phyloP scores from a whole-genome alignment of 2,797 vertebrate genomes.

The Phataginus tetradactyla region DNA sequence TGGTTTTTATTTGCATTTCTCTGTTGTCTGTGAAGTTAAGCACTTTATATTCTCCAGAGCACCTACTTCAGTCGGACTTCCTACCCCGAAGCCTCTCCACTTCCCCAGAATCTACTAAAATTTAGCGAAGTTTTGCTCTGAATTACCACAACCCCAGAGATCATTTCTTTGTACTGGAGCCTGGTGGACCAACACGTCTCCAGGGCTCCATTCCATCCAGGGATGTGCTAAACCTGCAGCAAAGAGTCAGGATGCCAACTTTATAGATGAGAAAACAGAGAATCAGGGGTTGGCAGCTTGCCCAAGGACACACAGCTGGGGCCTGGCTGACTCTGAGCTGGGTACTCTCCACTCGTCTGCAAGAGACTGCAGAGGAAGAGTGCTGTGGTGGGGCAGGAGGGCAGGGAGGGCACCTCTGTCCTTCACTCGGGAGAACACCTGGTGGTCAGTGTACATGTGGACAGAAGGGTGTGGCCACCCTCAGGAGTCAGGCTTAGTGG shows the following conservation, averaged over 20 bases:
- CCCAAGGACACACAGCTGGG: neutral
- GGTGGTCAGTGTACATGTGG: neutral
- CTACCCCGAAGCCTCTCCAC: neutral
- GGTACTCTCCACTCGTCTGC: neutral
- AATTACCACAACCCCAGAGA: neutral
- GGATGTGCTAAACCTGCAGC: neutral
- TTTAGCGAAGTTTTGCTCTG: neutral
- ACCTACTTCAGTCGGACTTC: neutral
- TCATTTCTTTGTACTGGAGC: neutral
- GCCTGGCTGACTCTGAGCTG: too few species aligned
- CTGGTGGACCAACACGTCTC: too few species aligned
- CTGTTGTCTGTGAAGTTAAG: neutral
- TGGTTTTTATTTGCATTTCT: constrained; percentile 56
- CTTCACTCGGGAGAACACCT: neutral
- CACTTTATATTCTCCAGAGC: neutral
- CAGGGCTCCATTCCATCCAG: neutral
- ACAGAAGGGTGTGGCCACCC: neutral
- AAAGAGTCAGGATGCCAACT: neutral
- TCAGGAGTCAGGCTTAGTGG: neutral
- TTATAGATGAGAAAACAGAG: neutral
- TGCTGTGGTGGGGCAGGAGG: neutral
- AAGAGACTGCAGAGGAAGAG: neutral
- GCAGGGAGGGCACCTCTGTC: neutral
- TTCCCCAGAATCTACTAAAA: neutral
- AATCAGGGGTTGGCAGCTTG: neutral